A percentile compares a stretch with the other conserved stretches of the same genome.
phyloP scores from a whole-genome alignment of 1,140 invertebrate species.

The Bombus waltoni region DNA sequence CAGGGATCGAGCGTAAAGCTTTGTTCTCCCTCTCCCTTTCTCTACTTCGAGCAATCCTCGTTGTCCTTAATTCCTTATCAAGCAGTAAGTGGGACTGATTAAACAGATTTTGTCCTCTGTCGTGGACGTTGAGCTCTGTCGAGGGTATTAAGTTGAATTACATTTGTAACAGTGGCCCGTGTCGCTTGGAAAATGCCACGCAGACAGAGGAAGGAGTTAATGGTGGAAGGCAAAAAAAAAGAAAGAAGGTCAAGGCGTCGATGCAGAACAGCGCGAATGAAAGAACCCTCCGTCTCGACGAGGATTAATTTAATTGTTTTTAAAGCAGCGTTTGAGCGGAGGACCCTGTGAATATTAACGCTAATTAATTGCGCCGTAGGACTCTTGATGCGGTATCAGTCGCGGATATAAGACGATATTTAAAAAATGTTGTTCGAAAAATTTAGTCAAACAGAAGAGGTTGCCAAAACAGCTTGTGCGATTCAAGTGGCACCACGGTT shows the following conservation, averaged over 20 bases:
- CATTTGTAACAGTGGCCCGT: constrained; percentile 48
- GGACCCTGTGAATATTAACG: constrained; percentile 52
- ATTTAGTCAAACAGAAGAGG: neutral
- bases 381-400: neutral
- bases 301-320: constrained; percentile 67
- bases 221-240: neutral
- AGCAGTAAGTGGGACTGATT: constrained; percentile 65
- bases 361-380: constrained; percentile 56
- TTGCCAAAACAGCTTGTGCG: neutral
- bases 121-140: constrained; percentile 17
- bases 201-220: neutral
- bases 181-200: constrained; percentile 3
- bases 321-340: constrained; percentile 45
- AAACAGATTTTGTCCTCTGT: constrained; percentile 61
- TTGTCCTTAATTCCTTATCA: constrained; percentile 64
- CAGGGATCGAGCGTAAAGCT: constrained; percentile 11
- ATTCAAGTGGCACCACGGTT: neutral
- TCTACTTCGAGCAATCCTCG: neutral
- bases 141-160: constrained; percentile 63
- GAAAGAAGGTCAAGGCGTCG: neutral
- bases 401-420: neutral
- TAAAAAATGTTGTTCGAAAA: neutral
- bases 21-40: constrained; percentile 3
- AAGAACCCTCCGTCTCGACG: constrained; percentile 25
- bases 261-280: constrained; percentile 1